Evolutionary conservation across 2,113 vertebrate genomes (phyloP).

Genomic region (Periophthalmodon schlosseri): DNA sequence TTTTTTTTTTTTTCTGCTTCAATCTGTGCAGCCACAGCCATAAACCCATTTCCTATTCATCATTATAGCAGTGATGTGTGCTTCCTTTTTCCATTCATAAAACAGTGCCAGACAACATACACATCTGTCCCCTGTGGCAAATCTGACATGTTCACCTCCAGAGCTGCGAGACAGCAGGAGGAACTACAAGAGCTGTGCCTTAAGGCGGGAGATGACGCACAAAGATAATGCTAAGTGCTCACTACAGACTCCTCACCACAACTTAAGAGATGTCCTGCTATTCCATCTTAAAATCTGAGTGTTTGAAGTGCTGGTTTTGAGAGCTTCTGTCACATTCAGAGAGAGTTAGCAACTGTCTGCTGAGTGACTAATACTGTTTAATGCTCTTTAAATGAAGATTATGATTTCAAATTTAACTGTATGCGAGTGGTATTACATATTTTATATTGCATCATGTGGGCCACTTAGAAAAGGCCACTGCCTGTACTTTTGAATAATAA

Average conservation of each 20-base stretch:
- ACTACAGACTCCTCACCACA: conserved; percentile 32
- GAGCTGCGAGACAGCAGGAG: conserved; percentile 44
- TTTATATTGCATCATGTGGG: neutral
- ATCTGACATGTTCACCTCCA: conserved; percentile 60
- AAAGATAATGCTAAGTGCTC: conserved; percentile 41
- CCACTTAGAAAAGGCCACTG: too few relatives aligned
- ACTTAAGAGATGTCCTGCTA: conserved; percentile 6
- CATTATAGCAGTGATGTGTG: conserved; percentile 23
- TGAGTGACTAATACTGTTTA: conserved; percentile 13
- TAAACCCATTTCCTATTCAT: neutral
- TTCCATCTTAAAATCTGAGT: conserved; percentile 33
- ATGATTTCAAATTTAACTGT: neutral
- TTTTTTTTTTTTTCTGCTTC: too few relatives aligned
- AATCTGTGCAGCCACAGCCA: neutral
- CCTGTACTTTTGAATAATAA: too few relatives aligned
- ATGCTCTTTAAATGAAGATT: neutral
- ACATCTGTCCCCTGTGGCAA: conserved; percentile 62
- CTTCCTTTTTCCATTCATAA: conserved; percentile 21
- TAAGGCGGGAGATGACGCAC: conserved; percentile 53
- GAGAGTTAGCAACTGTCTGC: conserved; percentile 26
- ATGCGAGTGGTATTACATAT: neutral
- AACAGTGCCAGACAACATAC: conserved; percentile 38
- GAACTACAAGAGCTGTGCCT: conserved; percentile 47
- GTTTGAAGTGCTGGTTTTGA: conserved; percentile 17
- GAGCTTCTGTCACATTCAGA: conserved; percentile 12